Base-by-base conservation (phyloP, 2,797 vertebrate genomes). In the Pseudomugil gertrudae region DNA sequence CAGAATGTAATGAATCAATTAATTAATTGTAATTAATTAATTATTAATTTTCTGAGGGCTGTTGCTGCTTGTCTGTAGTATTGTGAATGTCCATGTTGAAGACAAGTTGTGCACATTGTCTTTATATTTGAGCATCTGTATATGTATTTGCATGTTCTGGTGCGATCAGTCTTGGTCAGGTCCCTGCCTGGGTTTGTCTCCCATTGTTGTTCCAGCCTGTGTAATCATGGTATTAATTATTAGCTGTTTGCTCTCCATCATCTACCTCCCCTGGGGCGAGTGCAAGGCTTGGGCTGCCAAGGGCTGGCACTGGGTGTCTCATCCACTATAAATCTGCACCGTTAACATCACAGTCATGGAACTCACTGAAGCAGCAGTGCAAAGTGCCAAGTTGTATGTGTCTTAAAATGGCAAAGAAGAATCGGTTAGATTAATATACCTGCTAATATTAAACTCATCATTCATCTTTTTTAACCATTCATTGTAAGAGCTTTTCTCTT, bases 191-290 rank as follows among this genome's bases (percentile, higher is more conserved):
- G 74, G 74, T 83, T 91, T 90, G 87, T 91, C 87, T 89, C 86
- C 87, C 89, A 76, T 85, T 91, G 90, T 94, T 93, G 88, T 89
- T 84, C 79, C 85, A 91, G 92, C 84, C 89, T 90, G 89, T 92
- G 90, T 92, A 93, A 93, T 93, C 90, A 91, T 81, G 81, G 90
- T 91, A 94, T 93, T 94, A 93, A 93, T 94, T 93, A 94, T 94
- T 92, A 93, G 91, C 90, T 93, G 91, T 93, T 94, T 93, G 92
- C 91, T 92, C 91, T 91, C 90, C 88, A 93, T 95, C 93, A 93
- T 91, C 83, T 78, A 67, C 81, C 83, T 90, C 88, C 89, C 89
- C 83, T 79, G 88, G 83, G 90, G 88, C 79, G 52, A 87, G 84
- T 89, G 87, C 87, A 63, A 68, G 84, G 87, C 84, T 74, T 79